These are phyloP conservation scores for Arctopsyche grandis DNA, from an alignment of 1,140 invertebrate genomes.

Conservation along the genomic window DNA sequence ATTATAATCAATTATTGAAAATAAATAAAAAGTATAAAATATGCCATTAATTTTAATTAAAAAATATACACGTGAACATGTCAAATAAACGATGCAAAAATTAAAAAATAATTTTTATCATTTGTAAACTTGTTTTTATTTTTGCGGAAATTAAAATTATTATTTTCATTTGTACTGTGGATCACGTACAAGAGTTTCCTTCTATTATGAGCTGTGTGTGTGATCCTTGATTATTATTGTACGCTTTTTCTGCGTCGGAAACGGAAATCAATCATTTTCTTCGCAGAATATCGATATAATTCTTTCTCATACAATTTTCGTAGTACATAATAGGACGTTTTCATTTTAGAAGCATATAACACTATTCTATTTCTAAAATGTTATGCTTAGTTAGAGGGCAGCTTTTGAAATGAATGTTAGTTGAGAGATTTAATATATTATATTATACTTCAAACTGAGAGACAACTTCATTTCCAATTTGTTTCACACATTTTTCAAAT, in stretches of 20 bases:
- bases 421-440: too few species aligned
- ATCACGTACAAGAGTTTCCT: slow-evolving; percentile 8
- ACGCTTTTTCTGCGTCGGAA: not conserved
- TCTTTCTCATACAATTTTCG: too few species aligned
- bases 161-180: slow-evolving; percentile 10
- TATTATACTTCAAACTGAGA: too few species aligned
- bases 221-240: slow-evolving; percentile 13
- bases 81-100: not conserved
- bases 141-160: slow-evolving; percentile 10
- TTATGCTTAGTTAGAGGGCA: too few species aligned
- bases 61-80: not conserved
- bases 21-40: slow-evolving; percentile 7
- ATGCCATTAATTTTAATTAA: not conserved
- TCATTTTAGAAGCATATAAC: too few species aligned
- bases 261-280: not conserved
- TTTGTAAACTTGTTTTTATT: too few species aligned
- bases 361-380: too few species aligned
- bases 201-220: not conserved
- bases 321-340: too few species aligned
- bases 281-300: not conserved
- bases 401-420: too few species aligned
- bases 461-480: too few species aligned
- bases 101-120: not conserved
- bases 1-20: slow-evolving; percentile 19
- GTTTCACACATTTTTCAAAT: too few species aligned